Conservation (phyloP, 2,113 vertebrate species). For the Brachypteracias leptosomus region DNA sequence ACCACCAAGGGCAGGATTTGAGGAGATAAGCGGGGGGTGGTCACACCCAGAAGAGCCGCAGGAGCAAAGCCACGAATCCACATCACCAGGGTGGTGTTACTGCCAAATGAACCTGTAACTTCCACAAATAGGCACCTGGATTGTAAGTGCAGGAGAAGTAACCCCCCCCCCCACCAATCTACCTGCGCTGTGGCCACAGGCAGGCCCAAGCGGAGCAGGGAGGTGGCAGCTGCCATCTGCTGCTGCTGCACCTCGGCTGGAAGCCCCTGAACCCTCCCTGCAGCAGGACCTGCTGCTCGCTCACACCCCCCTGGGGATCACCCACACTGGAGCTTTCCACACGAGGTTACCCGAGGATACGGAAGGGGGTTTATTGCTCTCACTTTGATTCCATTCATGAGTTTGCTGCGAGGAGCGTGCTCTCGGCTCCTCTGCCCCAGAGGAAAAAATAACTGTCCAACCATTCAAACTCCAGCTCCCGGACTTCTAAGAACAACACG, state of each 20-base stretch:
- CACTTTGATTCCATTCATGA: not conserved
- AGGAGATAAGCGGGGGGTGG: not conserved
- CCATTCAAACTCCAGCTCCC: not conserved
- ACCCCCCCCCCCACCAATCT: not conserved
- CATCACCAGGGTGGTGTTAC: not conserved
- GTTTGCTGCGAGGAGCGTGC: not conserved
- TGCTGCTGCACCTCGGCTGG: not conserved
- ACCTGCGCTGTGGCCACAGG: not conserved
- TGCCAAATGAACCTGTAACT: not conserved
- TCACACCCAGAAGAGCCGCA: not conserved
- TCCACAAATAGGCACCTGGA: not conserved
- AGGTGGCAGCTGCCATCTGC: not conserved
- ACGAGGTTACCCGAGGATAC: not conserved
- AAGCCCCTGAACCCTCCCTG: not conserved
- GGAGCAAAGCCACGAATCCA: not conserved
- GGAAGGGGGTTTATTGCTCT: not conserved
- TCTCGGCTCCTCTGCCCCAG: not conserved
- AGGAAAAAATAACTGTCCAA: not conserved
- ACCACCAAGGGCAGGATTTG: not conserved
- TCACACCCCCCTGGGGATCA: not conserved
- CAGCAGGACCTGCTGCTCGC: not conserved
- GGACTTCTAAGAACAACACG: conserved; percentile 39
- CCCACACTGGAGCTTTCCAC: not conserved
- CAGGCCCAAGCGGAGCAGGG: not conserved
- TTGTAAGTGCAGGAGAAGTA: not conserved